These are phyloP conservation scores for Cataglyphis altisquamis DNA, from an alignment of 2,888 invertebrate genomes.

Conservation along the genomic window DNA sequence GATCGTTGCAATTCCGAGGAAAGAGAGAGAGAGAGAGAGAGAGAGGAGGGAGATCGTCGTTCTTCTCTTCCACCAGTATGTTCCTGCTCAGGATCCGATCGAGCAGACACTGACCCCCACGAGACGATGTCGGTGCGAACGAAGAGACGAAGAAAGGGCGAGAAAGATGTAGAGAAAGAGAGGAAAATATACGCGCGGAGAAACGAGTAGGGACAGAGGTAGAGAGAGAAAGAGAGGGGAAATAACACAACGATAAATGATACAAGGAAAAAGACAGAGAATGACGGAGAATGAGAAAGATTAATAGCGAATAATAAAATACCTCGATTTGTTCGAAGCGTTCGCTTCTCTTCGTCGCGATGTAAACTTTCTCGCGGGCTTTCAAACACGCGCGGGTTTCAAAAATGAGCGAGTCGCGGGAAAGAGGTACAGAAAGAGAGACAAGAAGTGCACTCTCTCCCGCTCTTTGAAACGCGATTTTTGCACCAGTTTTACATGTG, in stretches of 20 bases:
- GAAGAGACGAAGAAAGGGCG: constrained; percentile 60
- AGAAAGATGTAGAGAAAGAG: constrained; percentile 43
- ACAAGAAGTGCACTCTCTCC: background rate
- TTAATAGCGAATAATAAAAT: background rate
- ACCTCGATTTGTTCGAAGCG: background rate
- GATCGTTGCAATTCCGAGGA: constrained; percentile 46
- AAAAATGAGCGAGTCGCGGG: constrained; percentile 7
- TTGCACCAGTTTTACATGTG: background rate
- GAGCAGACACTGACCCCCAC: constrained; percentile 80
- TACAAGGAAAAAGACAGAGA: constrained; percentile 22
- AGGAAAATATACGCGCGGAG: constrained; percentile 33
- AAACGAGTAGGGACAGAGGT: constrained; percentile 22
- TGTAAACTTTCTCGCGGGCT: background rate
- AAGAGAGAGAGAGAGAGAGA: background rate
- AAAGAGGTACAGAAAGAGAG: background rate
- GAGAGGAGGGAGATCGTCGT: constrained; percentile 70
- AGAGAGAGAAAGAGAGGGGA: constrained; percentile 43
- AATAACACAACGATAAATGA: constrained; percentile 38
- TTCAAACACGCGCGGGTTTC: constrained; percentile 33
- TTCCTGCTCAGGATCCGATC: constrained; percentile 81
- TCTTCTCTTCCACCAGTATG: constrained; percentile 64
- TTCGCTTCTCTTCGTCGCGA: constrained; percentile 12
- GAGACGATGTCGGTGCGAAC: constrained; percentile 70
- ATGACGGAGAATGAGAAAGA: constrained; percentile 5
- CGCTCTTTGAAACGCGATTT: background rate